Conservation (phyloP, 2,888 invertebrate species). For the Ennomos erosarius region DNA sequence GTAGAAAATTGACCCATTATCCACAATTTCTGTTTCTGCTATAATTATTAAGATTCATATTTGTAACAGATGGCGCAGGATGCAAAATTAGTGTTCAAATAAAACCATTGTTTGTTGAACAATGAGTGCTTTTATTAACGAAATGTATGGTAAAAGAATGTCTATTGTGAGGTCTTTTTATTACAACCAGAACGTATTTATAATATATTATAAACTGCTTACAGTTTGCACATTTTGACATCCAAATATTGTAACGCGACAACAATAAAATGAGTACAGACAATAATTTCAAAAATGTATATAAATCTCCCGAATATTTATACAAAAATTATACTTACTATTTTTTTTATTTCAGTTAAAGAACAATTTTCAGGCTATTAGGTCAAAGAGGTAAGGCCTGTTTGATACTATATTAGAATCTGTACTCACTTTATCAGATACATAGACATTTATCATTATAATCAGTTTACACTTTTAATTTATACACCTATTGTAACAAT, state of each 20-base stretch:
- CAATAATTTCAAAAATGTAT: constrained; percentile 40
- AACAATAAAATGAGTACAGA: constrained; percentile 66
- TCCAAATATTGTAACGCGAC: constrained; percentile 39
- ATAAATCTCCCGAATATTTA: constrained; percentile 51
- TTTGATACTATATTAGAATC: constrained; percentile 38
- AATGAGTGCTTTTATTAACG: constrained; percentile 84
- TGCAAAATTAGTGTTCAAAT: constrained; percentile 19
- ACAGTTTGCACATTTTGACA: constrained; percentile 39
- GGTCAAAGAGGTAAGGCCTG: constrained; percentile 61
- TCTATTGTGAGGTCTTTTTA: constrained; percentile 73
- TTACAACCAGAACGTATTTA: constrained; percentile 71
- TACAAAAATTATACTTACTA: constrained; percentile 55
- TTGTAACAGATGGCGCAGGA: no score
- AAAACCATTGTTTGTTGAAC: constrained; percentile 61
- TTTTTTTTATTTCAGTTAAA: constrained; percentile 44
- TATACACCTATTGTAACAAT: constrained; percentile 25
- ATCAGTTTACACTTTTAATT: constrained; percentile 18
- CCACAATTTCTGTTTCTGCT: no score
- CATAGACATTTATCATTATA: constrained; percentile 29
- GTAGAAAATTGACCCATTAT: no score
- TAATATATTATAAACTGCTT: constrained; percentile 44
- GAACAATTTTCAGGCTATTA: constrained; percentile 50
- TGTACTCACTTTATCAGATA: constrained; percentile 56
- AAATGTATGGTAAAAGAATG: constrained; percentile 79
- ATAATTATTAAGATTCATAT: no score